A percentile compares a stretch with the other conserved stretches of the same genome.
Evolutionary conservation across 2,888 invertebrate genomes (phyloP).

Genomic region (Chloroclystis v-ata): DNA sequence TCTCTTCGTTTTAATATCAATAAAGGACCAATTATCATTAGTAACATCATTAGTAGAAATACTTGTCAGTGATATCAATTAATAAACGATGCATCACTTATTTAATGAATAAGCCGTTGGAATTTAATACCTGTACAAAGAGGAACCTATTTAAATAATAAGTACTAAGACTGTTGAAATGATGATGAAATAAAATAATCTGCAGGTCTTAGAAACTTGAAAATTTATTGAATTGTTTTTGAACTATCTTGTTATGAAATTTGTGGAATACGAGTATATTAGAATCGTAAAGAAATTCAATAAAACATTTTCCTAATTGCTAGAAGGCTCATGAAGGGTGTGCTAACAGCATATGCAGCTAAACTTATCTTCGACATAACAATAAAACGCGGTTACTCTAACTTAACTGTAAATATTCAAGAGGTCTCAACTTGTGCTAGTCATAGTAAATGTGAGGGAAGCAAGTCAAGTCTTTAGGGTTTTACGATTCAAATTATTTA

Average conservation of each 20-base stretch:
- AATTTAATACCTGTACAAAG: too few species aligned
- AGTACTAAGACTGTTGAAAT: too few species aligned
- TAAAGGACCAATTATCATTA: slow-evolving; percentile 10
- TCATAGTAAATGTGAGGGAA: slow-evolving; percentile 1
- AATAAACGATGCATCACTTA: not conserved
- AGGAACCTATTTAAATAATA: too few species aligned
- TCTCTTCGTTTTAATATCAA: slow-evolving; percentile 10
- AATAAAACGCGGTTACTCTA: slow-evolving; percentile 28
- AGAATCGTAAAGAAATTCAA: not conserved
- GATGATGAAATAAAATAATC: too few species aligned
- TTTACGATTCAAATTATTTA: too few species aligned
- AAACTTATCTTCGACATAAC: slow-evolving; percentile 24
- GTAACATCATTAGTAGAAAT: slow-evolving; percentile 5
- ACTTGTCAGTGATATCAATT: not conserved
- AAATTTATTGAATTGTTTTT: too few species aligned
- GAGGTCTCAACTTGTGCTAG: slow-evolving; percentile 19
- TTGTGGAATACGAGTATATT: too few species aligned
- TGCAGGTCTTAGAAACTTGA: too few species aligned
- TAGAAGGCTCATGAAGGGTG: slow-evolving; percentile 10
- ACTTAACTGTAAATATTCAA: slow-evolving; percentile 30
- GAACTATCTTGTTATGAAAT: too few species aligned
- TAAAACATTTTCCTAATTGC: slow-evolving; percentile 4
- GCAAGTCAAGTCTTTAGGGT: not conserved
- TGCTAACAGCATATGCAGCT: slow-evolving; percentile 16
- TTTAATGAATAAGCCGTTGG: too few species aligned